A percentile compares a stretch with the other conserved stretches of the same genome.
Conservation (phyloP, 2,797 vertebrate genomes). For the Xerus rutilus region DNA sequence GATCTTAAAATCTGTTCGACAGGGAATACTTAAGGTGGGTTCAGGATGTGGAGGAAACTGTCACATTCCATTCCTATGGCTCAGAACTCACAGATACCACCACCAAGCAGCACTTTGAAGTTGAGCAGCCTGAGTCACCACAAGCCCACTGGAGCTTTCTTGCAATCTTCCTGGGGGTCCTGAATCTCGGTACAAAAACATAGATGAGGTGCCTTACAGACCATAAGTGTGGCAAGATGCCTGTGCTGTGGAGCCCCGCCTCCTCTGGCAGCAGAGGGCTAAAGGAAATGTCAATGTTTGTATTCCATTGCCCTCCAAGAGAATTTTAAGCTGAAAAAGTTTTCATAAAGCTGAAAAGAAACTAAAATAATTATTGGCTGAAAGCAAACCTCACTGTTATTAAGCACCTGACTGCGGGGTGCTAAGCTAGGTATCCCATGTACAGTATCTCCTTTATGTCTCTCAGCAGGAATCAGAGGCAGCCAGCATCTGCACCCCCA, state of each 20-base stretch:
- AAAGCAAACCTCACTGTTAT: not conserved
- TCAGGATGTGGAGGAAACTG: constrained; percentile 79
- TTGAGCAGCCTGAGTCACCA: constrained; percentile 60
- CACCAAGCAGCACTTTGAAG: constrained; percentile 74
- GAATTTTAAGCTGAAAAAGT: not conserved
- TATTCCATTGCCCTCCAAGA: not conserved
- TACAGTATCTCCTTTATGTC: not conserved
- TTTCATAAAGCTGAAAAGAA: constrained; percentile 54
- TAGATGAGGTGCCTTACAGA: not conserved
- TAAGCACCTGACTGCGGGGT: not conserved
- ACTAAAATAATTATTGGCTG: not conserved
- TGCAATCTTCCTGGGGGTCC: constrained; percentile 44
- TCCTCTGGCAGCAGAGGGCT: not conserved
- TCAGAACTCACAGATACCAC: constrained; percentile 69
- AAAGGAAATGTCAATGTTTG: not conserved
- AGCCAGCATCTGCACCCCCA: not conserved
- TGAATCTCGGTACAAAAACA: not conserved
- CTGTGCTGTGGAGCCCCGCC: not conserved
- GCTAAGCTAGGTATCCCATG: not conserved
- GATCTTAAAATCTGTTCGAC: constrained; percentile 81
- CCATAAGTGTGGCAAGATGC: not conserved
- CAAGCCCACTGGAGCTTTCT: not conserved
- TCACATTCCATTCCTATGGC: constrained; percentile 81
- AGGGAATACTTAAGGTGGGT: constrained; percentile 79
- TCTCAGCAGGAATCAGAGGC: no score